Evolutionary conservation across 1,140 invertebrate species (phyloP).

Genomic region (Cotesia vestalis): DNA sequence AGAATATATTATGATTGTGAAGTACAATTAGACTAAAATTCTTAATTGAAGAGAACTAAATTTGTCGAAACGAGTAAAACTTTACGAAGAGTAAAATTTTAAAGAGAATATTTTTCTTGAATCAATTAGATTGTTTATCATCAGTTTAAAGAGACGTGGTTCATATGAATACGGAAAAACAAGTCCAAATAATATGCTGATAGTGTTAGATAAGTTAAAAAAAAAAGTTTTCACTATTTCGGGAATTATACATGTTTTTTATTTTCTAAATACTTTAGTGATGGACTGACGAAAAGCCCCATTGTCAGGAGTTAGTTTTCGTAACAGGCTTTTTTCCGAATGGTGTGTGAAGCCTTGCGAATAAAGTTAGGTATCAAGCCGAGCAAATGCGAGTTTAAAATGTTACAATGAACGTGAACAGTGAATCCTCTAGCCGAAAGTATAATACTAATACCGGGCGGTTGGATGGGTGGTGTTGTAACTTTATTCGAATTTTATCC

Average conservation of each 20-base stretch:
- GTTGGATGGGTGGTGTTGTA: conserved; percentile 26
- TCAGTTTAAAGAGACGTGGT: too few relatives aligned
- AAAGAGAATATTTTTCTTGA: too few relatives aligned
- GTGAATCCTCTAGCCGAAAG: conserved; percentile 28
- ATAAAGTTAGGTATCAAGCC: conserved; percentile 55
- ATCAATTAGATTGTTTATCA: too few relatives aligned
- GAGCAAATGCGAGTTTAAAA: conserved; percentile 55
- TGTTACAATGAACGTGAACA: conserved; percentile 42
- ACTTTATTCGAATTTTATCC: conserved; percentile 53
- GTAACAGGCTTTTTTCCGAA: conserved; percentile 29
- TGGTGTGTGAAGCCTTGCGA: conserved; percentile 43
- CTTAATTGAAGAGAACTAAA: too few relatives aligned
- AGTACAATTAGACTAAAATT: too few relatives aligned
- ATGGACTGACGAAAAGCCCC: conserved; percentile 22
- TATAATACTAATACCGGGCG: conserved; percentile 34
- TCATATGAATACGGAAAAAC: too few relatives aligned
- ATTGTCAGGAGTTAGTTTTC: conserved; percentile 44
- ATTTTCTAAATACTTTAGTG: conserved; percentile 28
- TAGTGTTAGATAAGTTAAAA: background rate
- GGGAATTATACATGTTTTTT: conserved; percentile 37
- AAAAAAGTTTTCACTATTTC: conserved; percentile 18
- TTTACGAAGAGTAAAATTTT: too few relatives aligned
- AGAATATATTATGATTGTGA: too few relatives aligned
- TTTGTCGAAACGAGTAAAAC: too few relatives aligned
- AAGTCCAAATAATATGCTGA: background rate